A percentile compares a stretch with the other conserved stretches of the same genome.
phyloP scores from a whole-genome alignment of 2,113 vertebrate species.

The Corythornis vintsioides region DNA sequence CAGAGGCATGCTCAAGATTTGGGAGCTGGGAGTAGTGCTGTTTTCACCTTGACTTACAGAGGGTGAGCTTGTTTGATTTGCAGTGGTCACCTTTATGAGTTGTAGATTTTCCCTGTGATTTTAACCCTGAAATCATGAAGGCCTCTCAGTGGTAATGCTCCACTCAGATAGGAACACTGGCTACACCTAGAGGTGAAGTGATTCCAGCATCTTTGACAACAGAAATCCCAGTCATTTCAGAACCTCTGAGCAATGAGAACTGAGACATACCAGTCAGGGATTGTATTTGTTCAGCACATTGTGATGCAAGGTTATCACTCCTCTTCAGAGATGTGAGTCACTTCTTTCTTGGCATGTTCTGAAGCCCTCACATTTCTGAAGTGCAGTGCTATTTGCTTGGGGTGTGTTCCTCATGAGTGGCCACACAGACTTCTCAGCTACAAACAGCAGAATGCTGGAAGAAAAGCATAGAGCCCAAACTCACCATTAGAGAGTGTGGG shows the following conservation, averaged over 20 bases:
- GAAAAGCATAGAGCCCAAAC: neutral
- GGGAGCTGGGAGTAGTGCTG: neutral
- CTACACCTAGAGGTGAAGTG: slow-evolving; percentile 34
- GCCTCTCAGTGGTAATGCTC: neutral
- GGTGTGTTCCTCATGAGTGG: neutral
- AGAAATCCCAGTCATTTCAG: neutral
- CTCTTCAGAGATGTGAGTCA: neutral
- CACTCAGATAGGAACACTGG: slow-evolving; percentile 7
- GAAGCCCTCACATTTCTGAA: neutral
- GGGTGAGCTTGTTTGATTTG: neutral
- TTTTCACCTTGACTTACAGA: neutral
- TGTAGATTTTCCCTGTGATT: slow-evolving; percentile 3
- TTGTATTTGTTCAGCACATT: neutral
- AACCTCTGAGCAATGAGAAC: neutral
- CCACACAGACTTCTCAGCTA: neutral
- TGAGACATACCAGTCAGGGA: neutral
- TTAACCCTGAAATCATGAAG: neutral
- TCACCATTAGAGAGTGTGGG: neutral
- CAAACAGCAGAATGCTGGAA: neutral
- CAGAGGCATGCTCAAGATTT: neutral
- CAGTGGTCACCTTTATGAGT: neutral
- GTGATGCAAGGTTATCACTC: fast-evolving
- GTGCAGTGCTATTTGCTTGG: neutral
- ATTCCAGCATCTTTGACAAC: neutral
- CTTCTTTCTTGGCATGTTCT: neutral